Base-by-base conservation (phyloP, 2,888 invertebrate genomes). In the Thecophora atra region DNA sequence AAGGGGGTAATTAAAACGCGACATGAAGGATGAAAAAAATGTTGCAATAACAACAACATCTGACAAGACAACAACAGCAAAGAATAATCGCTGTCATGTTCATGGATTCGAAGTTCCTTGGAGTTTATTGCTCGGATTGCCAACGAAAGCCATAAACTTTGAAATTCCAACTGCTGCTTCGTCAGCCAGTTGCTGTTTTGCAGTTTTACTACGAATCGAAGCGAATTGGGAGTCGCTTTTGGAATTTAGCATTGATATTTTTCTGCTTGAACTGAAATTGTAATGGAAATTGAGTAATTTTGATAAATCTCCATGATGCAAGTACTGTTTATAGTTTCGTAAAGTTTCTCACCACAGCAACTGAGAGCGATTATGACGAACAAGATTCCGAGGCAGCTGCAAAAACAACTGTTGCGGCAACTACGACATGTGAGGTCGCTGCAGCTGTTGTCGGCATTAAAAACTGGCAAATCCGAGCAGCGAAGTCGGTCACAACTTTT, bases 121-220 rank as follows among this genome's bases (percentile, higher is more conserved):
- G 51, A 70, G 51, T 70, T 70, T 70, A 63, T 70, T 51, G 63
- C 54, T 30, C 21, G 70, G 42, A 70, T 70, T 70, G 51, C 70
- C 70, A 63, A 26, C 54, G 52, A 70, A 69, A 70, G 63, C 42
- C 70, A 70, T 70, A 70, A 70, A 70, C 52, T 63, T 63, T 30
- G 8, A 51, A 63, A 63, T 63, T 63, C 37, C 70, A 70, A 21
- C 70, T 63, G 58, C 58, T 58, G 63, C 63, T 62, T 26, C 56
- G 13, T 15, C 56, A 4, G 17, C 6, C 26, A 21, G 24, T 28
- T 4, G 64, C 26, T 15, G 28, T 17, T 1, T 63, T 28, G 37
- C 5, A 19, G 17, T 63, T 42, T 63, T 63, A 19, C 42, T n/a
- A n/a, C 8, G 26, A 17, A 15, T 13, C 28, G 24, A 8, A 8